phyloP scores from a whole-genome alignment of 2,888 invertebrate species.

The Macropis europaea region DNA sequence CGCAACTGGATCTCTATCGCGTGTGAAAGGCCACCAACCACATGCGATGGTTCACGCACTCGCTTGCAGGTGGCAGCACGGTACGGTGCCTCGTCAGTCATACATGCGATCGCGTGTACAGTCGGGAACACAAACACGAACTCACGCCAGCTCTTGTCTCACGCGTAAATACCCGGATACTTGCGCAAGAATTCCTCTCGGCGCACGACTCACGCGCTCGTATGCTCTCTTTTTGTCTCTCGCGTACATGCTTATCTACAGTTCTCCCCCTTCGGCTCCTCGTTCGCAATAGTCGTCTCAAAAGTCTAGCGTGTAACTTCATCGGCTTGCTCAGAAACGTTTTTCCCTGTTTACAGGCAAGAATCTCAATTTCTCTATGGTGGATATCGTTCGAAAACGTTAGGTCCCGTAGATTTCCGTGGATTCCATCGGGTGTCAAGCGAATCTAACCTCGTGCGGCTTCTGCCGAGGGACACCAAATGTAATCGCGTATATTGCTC shows the following conservation, averaged over 20 bases:
- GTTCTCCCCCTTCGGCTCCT: background rate
- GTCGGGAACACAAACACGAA: constrained; percentile 5
- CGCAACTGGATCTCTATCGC: constrained; percentile 50
- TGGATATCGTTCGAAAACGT: too few relatives aligned
- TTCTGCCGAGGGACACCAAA: constrained; percentile 39
- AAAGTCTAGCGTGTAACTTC: constrained; percentile 5
- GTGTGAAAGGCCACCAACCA: constrained; percentile 54
- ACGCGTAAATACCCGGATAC: constrained; percentile 58
- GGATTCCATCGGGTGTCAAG: constrained; percentile 30
- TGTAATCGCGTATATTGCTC: constrained; percentile 45
- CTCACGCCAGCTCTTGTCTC: constrained; percentile 33
- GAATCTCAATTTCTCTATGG: too few relatives aligned
- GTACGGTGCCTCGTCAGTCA: constrained; percentile 30
- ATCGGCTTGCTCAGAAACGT: background rate
- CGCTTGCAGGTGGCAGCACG: constrained; percentile 68
- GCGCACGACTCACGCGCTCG: constrained; percentile 55
- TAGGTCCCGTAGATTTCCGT: background rate
- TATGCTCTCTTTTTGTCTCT: constrained; percentile 35
- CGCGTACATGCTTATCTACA: constrained; percentile 33
- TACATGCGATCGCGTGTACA: constrained; percentile 2
- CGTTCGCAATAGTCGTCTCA: background rate
- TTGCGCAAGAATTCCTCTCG: constrained; percentile 64
- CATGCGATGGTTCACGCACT: constrained; percentile 47
- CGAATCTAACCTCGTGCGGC: constrained; percentile 20
- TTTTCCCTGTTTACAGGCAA: too few relatives aligned